Base-by-base conservation (phyloP, 2,888 invertebrate genomes). In the Lepidochitona cinerea region DNA sequence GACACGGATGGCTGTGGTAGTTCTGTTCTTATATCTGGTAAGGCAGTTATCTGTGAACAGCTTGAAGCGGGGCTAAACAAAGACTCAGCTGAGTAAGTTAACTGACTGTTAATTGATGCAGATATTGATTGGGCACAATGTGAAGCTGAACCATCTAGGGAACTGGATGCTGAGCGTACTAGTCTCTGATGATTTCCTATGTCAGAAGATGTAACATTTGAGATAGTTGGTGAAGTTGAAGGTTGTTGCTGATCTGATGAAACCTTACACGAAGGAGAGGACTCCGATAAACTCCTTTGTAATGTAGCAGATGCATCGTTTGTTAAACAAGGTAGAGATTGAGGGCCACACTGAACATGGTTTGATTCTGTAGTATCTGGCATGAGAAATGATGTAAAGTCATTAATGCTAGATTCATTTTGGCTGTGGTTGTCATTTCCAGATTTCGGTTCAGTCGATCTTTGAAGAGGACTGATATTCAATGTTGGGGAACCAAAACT, bases 61-160 rank as follows among this genome's bases (percentile, higher is more conserved):
- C 29, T 72, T 67, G 32, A 53, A 72, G 80, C 26, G 6, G 81
- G 71, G 33, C 71, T 79, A 53, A 83, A 81, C 37, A 84, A 65
- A 14, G 82, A 76, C 53, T 84, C 84, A 5, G 83, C 81, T 35
- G 83, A 80, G 70, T 81, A 84, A 35, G 79, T 72, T 26, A 79
- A 41, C 53, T 72, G 72, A 37, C 23, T 49, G 49, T 49, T 49
- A 23, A 59, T 59, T 18, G 59, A 23, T 59, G 59, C 1, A 23
- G 59, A 32, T 29, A 29, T 23, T 14, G 59, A 59, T 29, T 59
- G 59, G 5, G 59, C 29, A 59, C 59, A 23, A 26, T 29, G 59
- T 14, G 18, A 32, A 14, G 29, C 59, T 29, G 49, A 49, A 7
- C 49, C 23, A 4, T 49, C 49, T 23, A 49, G 18, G 2, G 49